These are phyloP conservation scores for Aphelenchoides avenae DNA, from an alignment of 1,140 invertebrate genomes.

Conservation along the genomic window DNA sequence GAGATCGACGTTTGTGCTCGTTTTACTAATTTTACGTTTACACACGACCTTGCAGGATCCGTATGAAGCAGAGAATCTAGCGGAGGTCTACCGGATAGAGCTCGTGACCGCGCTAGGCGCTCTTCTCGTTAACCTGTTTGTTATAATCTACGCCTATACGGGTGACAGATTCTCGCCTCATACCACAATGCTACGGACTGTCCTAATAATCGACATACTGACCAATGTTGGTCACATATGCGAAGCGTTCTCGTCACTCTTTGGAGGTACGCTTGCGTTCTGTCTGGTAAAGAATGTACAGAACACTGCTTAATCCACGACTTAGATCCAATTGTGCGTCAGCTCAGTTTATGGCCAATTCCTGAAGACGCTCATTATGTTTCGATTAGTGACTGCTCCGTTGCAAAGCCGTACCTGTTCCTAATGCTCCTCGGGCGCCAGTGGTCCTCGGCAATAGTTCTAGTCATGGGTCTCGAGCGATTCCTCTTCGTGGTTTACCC, in stretches of 20 bases:
- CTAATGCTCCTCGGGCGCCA: conserved; percentile 21
- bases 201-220: conserved; percentile 23
- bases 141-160: conserved; percentile 22
- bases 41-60: too few relatives aligned
- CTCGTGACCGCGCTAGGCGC: conserved; percentile 7
- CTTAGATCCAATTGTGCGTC: conserved; percentile 1
- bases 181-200: conserved; percentile 23
- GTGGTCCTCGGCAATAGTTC: conserved; percentile 26
- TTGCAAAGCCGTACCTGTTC: conserved; percentile 30
- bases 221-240: conserved; percentile 16
- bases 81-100: conserved; percentile 24
- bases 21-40: too few relatives aligned
- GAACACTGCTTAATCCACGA: not conserved
- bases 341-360: conserved; percentile 1
- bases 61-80: too few relatives aligned
- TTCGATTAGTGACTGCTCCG: conserved; percentile 19
- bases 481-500: conserved; percentile 35
- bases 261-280: conserved; percentile 17
- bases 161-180: conserved; percentile 24
- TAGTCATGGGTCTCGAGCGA: conserved; percentile 33
- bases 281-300: not conserved
- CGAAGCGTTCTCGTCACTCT: conserved; percentile 15
- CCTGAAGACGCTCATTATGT: conserved; percentile 1
- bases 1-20: too few relatives aligned
- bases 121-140: conserved; percentile 21